phyloP scores from a whole-genome alignment of 2,113 vertebrate genomes.

The Stomatorhinus ivindoensis region DNA sequence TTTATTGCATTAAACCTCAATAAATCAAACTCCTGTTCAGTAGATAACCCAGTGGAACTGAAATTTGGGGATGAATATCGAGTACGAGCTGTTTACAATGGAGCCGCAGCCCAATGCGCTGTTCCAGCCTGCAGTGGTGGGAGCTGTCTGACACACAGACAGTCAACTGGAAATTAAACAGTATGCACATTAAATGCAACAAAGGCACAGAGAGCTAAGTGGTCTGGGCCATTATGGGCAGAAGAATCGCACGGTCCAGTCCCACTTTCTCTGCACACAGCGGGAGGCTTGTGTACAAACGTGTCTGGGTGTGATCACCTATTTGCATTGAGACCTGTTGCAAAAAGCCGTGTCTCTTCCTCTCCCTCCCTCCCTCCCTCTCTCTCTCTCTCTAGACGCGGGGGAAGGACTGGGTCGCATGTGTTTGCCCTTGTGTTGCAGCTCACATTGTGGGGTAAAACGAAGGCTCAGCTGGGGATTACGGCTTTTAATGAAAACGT shows the following conservation, averaged over 20 bases:
- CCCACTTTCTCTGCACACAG: background rate
- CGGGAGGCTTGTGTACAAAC: too few species aligned
- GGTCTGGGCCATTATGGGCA: background rate
- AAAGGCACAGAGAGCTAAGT: background rate
- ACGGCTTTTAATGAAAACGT: constrained; percentile 56
- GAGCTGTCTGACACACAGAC: constrained; percentile 2
- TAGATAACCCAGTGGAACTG: background rate
- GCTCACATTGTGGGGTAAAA: constrained; percentile 48
- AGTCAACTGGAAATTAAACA: background rate
- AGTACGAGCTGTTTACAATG: constrained; percentile 30
- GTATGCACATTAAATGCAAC: background rate
- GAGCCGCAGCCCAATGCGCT: constrained; percentile 38
- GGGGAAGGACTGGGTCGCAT: constrained; percentile 60
- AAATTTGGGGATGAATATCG: background rate
- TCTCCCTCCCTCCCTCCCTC: background rate
- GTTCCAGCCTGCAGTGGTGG: constrained; percentile 31
- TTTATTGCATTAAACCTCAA: background rate
- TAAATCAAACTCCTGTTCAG: background rate
- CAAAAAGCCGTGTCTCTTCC: constrained; percentile 52
- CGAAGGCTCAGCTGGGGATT: constrained; percentile 61
- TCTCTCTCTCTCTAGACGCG: constrained; percentile 26
- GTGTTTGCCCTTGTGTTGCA: constrained; percentile 69
- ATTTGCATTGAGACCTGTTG: constrained; percentile 51
- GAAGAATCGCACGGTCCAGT: background rate
- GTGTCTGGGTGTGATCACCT: too few species aligned